phyloP scores from a whole-genome alignment of 2,888 invertebrate species.

The Nebria salina region DNA sequence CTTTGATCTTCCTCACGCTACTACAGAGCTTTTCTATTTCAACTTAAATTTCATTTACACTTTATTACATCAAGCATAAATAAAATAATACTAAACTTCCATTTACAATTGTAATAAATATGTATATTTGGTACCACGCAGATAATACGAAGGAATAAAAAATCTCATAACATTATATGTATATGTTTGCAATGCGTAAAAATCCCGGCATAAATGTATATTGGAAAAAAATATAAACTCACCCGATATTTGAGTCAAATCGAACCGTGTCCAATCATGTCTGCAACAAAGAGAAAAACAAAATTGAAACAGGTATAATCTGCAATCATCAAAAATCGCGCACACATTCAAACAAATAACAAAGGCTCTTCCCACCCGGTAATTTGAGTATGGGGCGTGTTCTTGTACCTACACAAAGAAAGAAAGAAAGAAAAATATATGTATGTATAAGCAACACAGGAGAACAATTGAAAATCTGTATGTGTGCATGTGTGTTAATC shows the following conservation, averaged over 20 bases:
- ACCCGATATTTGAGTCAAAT: background rate
- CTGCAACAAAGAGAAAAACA: background rate
- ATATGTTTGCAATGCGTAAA: background rate
- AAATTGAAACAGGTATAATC: background rate
- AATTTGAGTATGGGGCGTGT: background rate
- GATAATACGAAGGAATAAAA: too few species aligned
- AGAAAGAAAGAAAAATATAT: background rate
- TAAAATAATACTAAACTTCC: too few species aligned
- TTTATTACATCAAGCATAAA: too few species aligned
- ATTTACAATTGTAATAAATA: too few species aligned
- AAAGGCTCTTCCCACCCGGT: background rate
- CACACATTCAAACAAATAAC: background rate
- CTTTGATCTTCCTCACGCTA: too few species aligned
- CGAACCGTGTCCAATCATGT: background rate
- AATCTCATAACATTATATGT: background rate
- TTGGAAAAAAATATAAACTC: background rate
- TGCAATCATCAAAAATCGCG: background rate
- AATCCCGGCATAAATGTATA: background rate
- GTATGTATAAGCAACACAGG: background rate
- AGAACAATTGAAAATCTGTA: slow-evolving; percentile 18
- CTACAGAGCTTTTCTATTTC: too few species aligned
- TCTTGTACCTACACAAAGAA: slow-evolving; percentile 6
- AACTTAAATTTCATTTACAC: too few species aligned
- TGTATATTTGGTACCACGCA: too few species aligned
- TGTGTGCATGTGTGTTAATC: slow-evolving; percentile 16